A percentile compares a stretch with the other conserved stretches of the same genome.
Evolutionary conservation across 2,797 vertebrate species (phyloP).

Genomic region (Apodemus agrarius): DNA sequence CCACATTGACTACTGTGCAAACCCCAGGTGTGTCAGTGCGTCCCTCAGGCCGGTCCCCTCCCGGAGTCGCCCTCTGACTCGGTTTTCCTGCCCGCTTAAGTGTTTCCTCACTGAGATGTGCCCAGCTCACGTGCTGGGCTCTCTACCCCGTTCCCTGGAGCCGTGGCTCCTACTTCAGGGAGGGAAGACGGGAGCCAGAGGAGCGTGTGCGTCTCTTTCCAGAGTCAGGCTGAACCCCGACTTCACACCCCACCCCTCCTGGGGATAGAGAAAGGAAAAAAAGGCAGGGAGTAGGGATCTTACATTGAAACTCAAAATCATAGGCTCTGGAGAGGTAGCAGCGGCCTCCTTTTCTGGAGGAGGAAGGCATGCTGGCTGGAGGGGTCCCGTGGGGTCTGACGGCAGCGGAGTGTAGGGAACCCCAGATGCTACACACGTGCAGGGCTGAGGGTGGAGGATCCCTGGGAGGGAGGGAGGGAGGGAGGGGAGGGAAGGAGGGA

Average conservation of each 20-base stretch:
- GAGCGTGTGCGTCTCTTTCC: neutral
- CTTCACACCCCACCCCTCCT: neutral
- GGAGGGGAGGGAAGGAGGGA: neutral
- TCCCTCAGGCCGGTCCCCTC: neutral
- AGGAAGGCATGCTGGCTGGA: no score
- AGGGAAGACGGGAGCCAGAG: neutral
- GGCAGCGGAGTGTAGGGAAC: no score
- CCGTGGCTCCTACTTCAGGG: neutral
- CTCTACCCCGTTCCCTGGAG: neutral
- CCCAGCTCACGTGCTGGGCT: neutral
- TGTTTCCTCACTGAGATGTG: neutral
- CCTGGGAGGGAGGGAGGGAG: no score
- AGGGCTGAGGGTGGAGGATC: neutral
- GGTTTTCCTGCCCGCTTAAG: neutral
- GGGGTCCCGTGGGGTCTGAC: neutral
- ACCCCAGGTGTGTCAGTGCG: neutral
- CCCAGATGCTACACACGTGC: neutral
- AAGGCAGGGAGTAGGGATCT: neutral
- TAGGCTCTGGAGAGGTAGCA: neutral
- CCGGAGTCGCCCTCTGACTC: neutral
- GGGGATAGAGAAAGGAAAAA: neutral
- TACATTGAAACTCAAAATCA: neutral
- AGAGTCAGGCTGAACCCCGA: neutral
- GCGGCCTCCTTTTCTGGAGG: neutral
- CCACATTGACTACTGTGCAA: neutral